These are phyloP conservation scores for Catocala nupta DNA, from an alignment of 2,888 invertebrate species.

Conservation along the genomic window DNA sequence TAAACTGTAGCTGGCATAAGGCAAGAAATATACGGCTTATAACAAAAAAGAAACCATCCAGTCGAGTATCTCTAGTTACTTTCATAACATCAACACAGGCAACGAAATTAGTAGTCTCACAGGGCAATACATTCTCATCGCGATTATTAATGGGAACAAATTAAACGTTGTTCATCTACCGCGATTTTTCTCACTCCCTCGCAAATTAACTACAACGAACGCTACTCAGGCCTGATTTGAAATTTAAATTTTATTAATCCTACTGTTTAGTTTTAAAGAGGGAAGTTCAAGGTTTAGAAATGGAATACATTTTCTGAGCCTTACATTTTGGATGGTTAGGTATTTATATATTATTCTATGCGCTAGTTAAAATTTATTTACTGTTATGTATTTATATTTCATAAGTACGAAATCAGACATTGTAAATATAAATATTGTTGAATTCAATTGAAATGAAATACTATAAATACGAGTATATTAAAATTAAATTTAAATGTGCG, in stretches of 20 bases:
- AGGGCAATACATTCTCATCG: slow-evolving; percentile 74
- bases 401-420: too few species aligned
- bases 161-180: slow-evolving; percentile 75
- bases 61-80: slow-evolving; percentile 1
- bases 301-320: not conserved
- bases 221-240: slow-evolving; percentile 73
- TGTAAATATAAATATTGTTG: too few species aligned
- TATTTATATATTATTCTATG: too few species aligned
- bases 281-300: slow-evolving; percentile 8
- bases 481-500: too few species aligned
- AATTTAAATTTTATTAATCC: slow-evolving; percentile 58
- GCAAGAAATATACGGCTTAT: not conserved
- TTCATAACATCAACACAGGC: slow-evolving; percentile 32
- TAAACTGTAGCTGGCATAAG: not conserved
- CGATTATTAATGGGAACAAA: slow-evolving; percentile 81
- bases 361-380: too few species aligned
- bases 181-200: slow-evolving; percentile 77
- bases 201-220: slow-evolving; percentile 82
- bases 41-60: not conserved
- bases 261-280: slow-evolving; percentile 26
- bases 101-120: slow-evolving; percentile 50
- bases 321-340: not conserved
- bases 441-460: too few species aligned
- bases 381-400: too few species aligned
- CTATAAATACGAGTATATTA: too few species aligned